Evolutionary conservation across 2,113 vertebrate genomes (phyloP).

Genomic region (Neogobius melanostomus): DNA sequence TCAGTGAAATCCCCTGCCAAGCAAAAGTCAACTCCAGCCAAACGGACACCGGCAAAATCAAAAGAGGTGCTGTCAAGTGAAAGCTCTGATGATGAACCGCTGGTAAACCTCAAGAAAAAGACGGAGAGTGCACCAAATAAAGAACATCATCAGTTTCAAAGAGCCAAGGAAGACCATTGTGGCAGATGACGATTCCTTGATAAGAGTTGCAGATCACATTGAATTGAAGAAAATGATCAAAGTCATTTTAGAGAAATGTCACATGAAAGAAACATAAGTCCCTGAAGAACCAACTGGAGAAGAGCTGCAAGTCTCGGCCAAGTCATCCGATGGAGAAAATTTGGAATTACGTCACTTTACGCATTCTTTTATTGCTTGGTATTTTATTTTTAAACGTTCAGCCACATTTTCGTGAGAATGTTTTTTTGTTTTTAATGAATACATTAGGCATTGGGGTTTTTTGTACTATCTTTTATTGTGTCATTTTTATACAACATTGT

Average conservation of each 20-base stretch:
- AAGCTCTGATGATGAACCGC: constrained; percentile 59
- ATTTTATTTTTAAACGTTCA: neutral
- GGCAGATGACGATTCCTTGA: constrained; percentile 35
- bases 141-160: neutral
- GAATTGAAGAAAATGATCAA: constrained; percentile 57
- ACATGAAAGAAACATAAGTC: constrained; percentile 7
- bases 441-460: neutral
- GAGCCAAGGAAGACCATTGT: constrained; percentile 18
- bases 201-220: constrained; percentile 20
- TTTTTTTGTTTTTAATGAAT: neutral
- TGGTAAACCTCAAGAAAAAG: constrained; percentile 37
- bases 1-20: neutral
- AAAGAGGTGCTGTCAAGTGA: constrained; percentile 8
- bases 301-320: neutral
- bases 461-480: neutral
- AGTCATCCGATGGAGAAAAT: neutral
- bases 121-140: constrained; percentile 2
- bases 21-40: neutral
- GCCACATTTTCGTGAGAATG: neutral
- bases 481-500: neutral
- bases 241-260: constrained; percentile 56
- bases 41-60: neutral
- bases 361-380: neutral
- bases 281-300: neutral
- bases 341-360: neutral